phyloP scores from a whole-genome alignment of 1,140 invertebrate species.

The Tetraneura akinire region DNA sequence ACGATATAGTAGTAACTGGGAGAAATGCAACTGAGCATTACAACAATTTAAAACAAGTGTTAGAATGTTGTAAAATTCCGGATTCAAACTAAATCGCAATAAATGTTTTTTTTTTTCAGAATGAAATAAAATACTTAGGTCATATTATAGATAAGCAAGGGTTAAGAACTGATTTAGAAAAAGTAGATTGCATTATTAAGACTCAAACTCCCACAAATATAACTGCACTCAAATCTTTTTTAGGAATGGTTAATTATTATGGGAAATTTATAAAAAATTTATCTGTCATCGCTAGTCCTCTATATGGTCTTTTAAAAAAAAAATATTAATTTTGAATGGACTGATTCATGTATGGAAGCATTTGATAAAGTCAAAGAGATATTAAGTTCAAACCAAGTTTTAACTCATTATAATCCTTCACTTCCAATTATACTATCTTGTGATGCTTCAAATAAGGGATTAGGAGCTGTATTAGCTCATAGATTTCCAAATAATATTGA shows the following conservation, averaged over 20 bases:
- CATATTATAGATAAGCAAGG: not conserved
- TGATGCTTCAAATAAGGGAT: not conserved
- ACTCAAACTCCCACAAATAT: not conserved
- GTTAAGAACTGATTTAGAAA: not conserved
- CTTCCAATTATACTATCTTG: not conserved
- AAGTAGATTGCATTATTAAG: not conserved
- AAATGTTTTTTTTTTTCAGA: not conserved
- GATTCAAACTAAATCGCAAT: not conserved
- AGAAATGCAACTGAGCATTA: not conserved
- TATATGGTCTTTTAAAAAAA: not conserved
- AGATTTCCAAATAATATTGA: conserved; percentile 55
- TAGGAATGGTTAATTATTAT: conserved; percentile 5
- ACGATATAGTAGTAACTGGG: not conserved
- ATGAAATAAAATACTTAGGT: not conserved
- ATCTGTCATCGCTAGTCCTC: not conserved
- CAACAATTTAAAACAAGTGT: not conserved
- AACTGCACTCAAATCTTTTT: not conserved
- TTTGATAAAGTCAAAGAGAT: not conserved
- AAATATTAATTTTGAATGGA: not conserved
- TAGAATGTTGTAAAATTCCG: not conserved
- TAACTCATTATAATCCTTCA: conserved; percentile 1
- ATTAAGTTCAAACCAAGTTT: not conserved
- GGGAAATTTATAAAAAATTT: not conserved
- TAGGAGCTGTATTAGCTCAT: conserved; percentile 52
- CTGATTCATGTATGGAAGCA: not conserved